These are phyloP conservation scores for Lemur catta DNA, from an alignment of 2,797 vertebrate species.

Conservation along the genomic window DNA sequence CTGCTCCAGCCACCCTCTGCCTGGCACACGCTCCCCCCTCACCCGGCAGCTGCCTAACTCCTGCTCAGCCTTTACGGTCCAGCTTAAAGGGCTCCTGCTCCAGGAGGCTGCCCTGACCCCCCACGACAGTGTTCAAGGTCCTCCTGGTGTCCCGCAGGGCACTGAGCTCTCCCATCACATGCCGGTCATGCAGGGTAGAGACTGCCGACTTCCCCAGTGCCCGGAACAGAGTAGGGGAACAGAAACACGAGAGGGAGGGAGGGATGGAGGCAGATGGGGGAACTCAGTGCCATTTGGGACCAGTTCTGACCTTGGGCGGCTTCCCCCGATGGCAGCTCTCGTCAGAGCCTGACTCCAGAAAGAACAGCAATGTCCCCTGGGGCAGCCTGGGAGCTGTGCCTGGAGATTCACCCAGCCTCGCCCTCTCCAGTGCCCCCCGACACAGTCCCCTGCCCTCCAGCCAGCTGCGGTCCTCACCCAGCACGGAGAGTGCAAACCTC, in stretches of 20 bases:
- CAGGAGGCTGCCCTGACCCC: neutral
- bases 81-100: neutral
- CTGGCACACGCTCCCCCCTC: neutral
- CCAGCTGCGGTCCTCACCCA: constrained; percentile 71
- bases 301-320: neutral
- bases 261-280: neutral
- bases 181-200: accelerated
- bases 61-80: neutral
- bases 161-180: no score
- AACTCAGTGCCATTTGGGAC: neutral
- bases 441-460: accelerated
- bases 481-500: constrained; percentile 79
- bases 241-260: neutral
- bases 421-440: accelerated
- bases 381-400: accelerated
- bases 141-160: neutral
- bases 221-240: neutral
- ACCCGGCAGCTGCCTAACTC: neutral
- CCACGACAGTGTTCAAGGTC: neutral
- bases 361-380: neutral
- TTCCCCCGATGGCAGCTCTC: neutral
- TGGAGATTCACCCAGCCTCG: neutral
- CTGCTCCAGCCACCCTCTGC: neutral
- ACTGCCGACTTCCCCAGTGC: neutral
- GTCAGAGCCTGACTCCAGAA: neutral